Conservation (phyloP, 2,113 vertebrate genomes). For the Actenoides hombroni region DNA sequence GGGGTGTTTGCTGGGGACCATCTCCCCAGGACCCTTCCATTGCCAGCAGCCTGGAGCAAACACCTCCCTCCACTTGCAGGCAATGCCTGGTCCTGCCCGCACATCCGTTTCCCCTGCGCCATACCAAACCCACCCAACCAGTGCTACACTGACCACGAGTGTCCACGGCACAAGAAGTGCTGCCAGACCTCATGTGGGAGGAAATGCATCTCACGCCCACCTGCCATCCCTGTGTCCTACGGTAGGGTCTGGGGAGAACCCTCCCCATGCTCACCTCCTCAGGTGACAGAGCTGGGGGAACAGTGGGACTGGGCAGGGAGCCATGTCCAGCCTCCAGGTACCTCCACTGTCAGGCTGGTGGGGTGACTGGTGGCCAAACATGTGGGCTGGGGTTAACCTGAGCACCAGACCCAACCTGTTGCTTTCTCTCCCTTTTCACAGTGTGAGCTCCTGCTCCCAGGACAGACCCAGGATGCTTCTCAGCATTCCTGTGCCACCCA, state of each 20-base stretch:
- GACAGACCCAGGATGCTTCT: background rate
- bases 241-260: background rate
- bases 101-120: rapidly evolving
- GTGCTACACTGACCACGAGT: rapidly evolving
- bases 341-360: background rate
- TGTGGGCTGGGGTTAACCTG: background rate
- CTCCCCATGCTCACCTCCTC: rapidly evolving
- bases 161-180: background rate
- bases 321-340: background rate
- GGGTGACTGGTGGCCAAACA: rapidly evolving
- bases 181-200: background rate
- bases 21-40: too few species aligned
- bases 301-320: background rate
- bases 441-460: background rate
- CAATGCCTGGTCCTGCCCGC: slow-evolving; percentile 17
- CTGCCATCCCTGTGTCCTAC: rapidly evolving
- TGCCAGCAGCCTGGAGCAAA: background rate
- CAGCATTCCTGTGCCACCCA: background rate
- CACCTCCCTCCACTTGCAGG: background rate
- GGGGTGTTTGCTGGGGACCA: background rate
- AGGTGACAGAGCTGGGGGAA: background rate
- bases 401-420: background rate
- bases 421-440: background rate
- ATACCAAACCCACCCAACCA: rapidly evolving
- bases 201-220: rapidly evolving